A percentile compares a stretch with the other conserved stretches of the same genome.
phyloP scores from a whole-genome alignment of 2,888 invertebrate species.

The Apamea anceps region DNA sequence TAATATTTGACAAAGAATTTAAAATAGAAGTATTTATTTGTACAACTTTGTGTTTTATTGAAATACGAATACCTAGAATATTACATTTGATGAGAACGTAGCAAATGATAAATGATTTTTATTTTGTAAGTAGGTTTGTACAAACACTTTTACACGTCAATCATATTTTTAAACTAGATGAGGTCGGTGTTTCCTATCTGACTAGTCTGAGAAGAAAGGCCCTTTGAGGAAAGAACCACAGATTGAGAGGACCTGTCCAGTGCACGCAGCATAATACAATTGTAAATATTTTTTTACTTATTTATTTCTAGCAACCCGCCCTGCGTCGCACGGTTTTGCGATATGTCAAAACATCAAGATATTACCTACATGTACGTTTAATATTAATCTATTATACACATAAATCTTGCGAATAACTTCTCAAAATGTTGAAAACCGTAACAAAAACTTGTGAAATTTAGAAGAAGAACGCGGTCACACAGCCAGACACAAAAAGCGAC shows the following conservation, averaged over 20 bases:
- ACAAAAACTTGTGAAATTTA: background rate
- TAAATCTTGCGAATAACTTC: background rate
- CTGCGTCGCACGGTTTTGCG: background rate
- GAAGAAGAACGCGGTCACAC: background rate
- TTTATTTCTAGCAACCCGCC: too few relatives aligned
- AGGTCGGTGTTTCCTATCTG: too few relatives aligned
- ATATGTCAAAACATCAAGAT: background rate
- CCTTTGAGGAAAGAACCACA: too few relatives aligned
- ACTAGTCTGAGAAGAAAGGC: too few relatives aligned
- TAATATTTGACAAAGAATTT: slow-evolving; percentile 19
- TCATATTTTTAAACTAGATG: too few relatives aligned
- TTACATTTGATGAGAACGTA: background rate
- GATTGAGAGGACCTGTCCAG: too few relatives aligned
- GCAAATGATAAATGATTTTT: too few relatives aligned
- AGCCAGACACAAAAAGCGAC: background rate
- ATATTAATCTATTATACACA: background rate
- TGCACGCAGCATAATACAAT: background rate
- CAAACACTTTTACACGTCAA: too few relatives aligned
- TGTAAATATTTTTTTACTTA: background rate
- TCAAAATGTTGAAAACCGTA: background rate
- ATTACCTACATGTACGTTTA: background rate
- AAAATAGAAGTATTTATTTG: slow-evolving; percentile 38
- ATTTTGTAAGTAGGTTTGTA: too few relatives aligned
- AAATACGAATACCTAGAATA: background rate
- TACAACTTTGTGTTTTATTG: slow-evolving; percentile 29